phyloP scores from a whole-genome alignment of 2,797 vertebrate genomes.

The Mallotus villosus region DNA sequence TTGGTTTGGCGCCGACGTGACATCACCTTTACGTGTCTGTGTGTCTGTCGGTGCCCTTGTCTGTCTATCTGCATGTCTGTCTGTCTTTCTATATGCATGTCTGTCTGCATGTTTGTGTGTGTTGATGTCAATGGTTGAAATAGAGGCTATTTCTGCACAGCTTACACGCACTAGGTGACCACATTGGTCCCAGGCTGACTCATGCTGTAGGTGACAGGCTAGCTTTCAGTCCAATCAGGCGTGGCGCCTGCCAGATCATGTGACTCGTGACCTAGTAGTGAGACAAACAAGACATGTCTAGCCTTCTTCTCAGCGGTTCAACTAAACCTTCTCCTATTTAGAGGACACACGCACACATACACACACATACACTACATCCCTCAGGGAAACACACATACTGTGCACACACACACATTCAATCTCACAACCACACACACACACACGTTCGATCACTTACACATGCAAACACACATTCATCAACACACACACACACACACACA shows the following conservation, averaged over 20 bases:
- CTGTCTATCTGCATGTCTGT: not conserved
- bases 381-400: conserved; percentile 9
- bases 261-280: conserved; percentile 52
- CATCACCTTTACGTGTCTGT: conserved; percentile 28
- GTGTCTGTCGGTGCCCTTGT: conserved; percentile 9
- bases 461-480: not conserved
- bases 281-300: conserved; percentile 60
- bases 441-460: not conserved
- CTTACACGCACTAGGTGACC: conserved; percentile 54
- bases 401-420: not conserved
- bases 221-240: conserved; percentile 53
- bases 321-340: conserved; percentile 43
- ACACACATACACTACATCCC: not conserved
- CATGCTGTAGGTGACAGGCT: conserved; percentile 51
- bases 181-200: conserved; percentile 52
- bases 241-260: conserved; percentile 51
- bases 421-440: conserved; percentile 8
- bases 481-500: not conserved
- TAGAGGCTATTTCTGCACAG: conserved; percentile 12
- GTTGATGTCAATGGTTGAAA: not conserved
- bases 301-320: conserved; percentile 57
- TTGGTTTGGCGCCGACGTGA: conserved; percentile 52
- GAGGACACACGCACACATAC: conserved; percentile 33
- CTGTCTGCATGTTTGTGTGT: conserved; percentile 29
- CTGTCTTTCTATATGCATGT: not conserved